Evolutionary conservation across 2,888 invertebrate genomes (phyloP), one percentile per base, ranked within the genome.

Genomic region (Hemistola chrysoprasaria): DNA sequence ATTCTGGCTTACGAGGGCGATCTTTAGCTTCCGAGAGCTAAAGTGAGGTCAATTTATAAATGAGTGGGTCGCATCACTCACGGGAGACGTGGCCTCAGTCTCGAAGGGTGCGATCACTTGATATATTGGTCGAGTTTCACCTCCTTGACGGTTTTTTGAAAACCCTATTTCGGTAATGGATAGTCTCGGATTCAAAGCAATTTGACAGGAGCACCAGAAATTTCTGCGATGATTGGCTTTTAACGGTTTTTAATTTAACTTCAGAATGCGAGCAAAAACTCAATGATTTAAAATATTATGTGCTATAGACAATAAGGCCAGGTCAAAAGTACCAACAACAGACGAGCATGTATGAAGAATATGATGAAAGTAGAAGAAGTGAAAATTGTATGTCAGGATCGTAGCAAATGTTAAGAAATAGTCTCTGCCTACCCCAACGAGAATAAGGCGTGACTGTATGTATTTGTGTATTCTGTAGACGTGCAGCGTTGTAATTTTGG

Each of bases 201-300:
- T 76, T 72, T 65, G 64, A 65, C 59, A 57, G 62, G 47, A 57
- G 47, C 65, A 44, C 60, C 57, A 61, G 67, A 63, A 75, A 72
- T 63, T 75, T 71, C 62, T 53, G 55, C 65, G 65, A 71, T 40
- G 33, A 40, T 38, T 43, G 38, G 38, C 43, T 44, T 44, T 73
- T 78, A 79, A 79, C 77, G 76, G 74, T 73, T 78, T 78, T 75
- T 78, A 78, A 77, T 81, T 79, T 74, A 79, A 79, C 76, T 79
- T 80, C 30, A 64, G 67, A 63, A 71, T 73, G 67, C 64, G 66
- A 64, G 68, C 56, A 50, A 49, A 69, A 78, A 63, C 78, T 80
- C 32, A 27, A 11, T 36, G 38, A 44, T 36, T 37, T 42, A 24
- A 36, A 32, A 24, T 42, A 32, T n/a, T n/a, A n/a, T n/a, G n/a